phyloP scores from a whole-genome alignment of 23 tunicate species.

The Botrylloides violaceus region DNA sequence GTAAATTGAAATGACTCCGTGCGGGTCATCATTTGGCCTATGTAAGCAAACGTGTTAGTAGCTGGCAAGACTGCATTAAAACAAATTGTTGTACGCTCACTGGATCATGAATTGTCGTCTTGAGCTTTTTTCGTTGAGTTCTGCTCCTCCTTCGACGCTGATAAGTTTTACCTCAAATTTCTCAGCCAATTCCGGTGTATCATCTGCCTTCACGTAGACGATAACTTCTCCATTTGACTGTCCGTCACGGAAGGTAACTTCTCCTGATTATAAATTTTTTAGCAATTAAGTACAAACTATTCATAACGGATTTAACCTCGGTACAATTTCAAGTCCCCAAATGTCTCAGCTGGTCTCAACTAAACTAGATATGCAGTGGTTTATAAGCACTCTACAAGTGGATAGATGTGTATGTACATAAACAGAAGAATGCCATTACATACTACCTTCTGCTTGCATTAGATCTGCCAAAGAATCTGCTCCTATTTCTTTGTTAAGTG shows the following conservation, averaged over 20 bases:
- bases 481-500: neutral
- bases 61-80: neutral
- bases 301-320: too few species aligned
- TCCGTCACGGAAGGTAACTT: conserved; percentile 34
- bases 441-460: neutral
- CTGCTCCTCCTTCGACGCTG: conserved; percentile 61
- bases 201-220: conserved; percentile 40
- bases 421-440: neutral
- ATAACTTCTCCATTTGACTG: conserved; percentile 48
- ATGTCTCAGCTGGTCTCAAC: too few species aligned
- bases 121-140: conserved; percentile 20
- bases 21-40: conserved; percentile 75
- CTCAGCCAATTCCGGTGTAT: conserved; percentile 54
- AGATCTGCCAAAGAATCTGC: conserved; percentile 13
- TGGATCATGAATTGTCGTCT: conserved; percentile 18
- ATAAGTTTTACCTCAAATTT: conserved; percentile 26
- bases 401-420: neutral
- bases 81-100: neutral
- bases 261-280: conserved; percentile 34
- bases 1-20: conserved; percentile 54
- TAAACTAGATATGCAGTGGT: neutral
- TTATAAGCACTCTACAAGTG: neutral
- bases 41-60: neutral
- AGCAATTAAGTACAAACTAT: too few species aligned
- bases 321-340: too few species aligned